Evolutionary conservation across 2,888 invertebrate genomes (phyloP).

Genomic region (Pharmacophagus antenor): DNA sequence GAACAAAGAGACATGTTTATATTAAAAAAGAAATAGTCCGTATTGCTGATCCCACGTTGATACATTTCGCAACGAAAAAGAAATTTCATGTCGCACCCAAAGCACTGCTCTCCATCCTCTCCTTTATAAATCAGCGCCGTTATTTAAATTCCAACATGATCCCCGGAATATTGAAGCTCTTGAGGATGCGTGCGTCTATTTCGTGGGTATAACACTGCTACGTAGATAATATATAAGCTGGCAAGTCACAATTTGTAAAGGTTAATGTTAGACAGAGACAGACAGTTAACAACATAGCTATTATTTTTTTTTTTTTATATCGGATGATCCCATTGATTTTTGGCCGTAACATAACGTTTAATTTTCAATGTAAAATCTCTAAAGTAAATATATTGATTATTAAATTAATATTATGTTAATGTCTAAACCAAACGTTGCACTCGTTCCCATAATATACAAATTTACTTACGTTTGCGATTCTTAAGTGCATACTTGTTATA

Average conservation of each 20-base stretch:
- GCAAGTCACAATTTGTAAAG: no score
- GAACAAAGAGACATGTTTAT: not conserved
- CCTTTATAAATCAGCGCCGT: slow-evolving; percentile 37
- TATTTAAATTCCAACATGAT: slow-evolving; percentile 32
- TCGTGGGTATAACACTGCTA: not conserved
- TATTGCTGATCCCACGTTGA: slow-evolving; percentile 42
- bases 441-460: no score
- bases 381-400: no score
- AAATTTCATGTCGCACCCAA: slow-evolving; percentile 45
- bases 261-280: no score
- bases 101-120: slow-evolving; percentile 26
- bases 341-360: no score
- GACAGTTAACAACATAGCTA: no score
- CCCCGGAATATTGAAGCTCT: slow-evolving; percentile 17
- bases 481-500: not conserved
- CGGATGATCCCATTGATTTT: no score
- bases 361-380: no score
- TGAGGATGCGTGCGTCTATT: slow-evolving; percentile 4
- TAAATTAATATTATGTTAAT: no score
- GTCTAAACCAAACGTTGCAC: no score
- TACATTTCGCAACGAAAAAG: slow-evolving; percentile 47
- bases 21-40: not conserved
- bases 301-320: no score
- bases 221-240: slow-evolving; percentile 28
- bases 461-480: not conserved